phyloP scores from a whole-genome alignment of 2,888 invertebrate genomes.

The Bursaphelenchus okinawaensis region DNA sequence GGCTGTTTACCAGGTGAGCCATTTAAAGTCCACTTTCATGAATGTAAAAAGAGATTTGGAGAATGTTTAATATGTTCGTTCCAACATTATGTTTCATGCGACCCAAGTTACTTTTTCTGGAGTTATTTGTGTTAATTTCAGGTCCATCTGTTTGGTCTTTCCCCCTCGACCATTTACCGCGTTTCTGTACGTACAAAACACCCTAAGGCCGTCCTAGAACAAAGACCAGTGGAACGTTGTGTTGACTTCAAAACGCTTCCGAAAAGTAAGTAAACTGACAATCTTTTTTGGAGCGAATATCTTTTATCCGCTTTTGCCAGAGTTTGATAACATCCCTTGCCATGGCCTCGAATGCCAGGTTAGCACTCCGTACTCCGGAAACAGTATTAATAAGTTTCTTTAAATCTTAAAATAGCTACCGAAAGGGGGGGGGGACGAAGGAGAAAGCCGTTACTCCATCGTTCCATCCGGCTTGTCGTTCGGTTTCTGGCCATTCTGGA shows the following conservation, averaged over 20 bases:
- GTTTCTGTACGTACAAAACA: conserved; percentile 91
- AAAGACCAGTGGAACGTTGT: conserved; percentile 63
- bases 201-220: conserved; percentile 63
- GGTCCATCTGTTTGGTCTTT: conserved; percentile 67
- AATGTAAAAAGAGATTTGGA: conserved; percentile 12
- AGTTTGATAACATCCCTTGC: no score
- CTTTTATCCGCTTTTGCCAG: background rate
- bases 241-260: conserved; percentile 83
- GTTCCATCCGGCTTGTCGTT: background rate
- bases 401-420: background rate
- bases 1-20: conserved; percentile 51
- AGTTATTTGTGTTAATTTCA: conserved; percentile 18
- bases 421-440: background rate
- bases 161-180: conserved; percentile 90
- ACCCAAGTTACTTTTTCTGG: no score
- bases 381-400: background rate
- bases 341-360: no score
- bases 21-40: background rate
- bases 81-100: no score
- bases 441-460: background rate
- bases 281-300: background rate
- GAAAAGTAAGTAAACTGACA: conserved; percentile 42
- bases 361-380: background rate
- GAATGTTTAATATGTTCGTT: no score
- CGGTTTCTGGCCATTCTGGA: background rate